These are phyloP conservation scores for Diaperis boleti DNA, from an alignment of 2,888 invertebrate genomes.

Conservation along the genomic window DNA sequence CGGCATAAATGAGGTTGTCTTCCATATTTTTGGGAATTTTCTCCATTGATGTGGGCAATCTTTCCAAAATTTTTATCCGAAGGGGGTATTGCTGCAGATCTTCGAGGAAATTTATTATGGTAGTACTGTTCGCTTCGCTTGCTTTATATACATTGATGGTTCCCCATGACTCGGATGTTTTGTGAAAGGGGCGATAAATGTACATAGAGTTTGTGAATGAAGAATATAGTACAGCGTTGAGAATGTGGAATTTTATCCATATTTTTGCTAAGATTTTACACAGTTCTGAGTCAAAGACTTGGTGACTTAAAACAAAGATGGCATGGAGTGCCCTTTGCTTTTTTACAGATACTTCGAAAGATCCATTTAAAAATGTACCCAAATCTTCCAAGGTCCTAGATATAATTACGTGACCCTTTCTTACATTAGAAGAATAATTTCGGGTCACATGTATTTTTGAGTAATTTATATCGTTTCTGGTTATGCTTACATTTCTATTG, in stretches of 20 bases:
- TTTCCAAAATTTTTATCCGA: slow-evolving; percentile 8
- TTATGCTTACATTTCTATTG: neutral
- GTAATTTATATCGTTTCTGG: slow-evolving; percentile 1
- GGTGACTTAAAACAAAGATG: slow-evolving; percentile 5
- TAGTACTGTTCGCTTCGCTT: neutral
- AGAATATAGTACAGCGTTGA: slow-evolving; percentile 13
- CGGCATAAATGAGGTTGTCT: slow-evolving; percentile 11
- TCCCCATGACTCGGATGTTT: slow-evolving; percentile 10
- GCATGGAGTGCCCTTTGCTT: slow-evolving; percentile 1
- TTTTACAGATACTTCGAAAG: neutral
- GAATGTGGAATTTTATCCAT: slow-evolving; percentile 25
- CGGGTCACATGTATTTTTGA: neutral
- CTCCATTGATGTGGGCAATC: slow-evolving; percentile 25
- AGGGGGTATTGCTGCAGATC: slow-evolving; percentile 23
- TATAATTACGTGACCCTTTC: slow-evolving; percentile 4
- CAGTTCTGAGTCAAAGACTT: neutral
- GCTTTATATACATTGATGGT: slow-evolving; percentile 11
- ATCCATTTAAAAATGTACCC: slow-evolving; percentile 10
- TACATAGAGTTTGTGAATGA: neutral
- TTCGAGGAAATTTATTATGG: slow-evolving; percentile 7
- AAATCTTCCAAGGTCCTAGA: neutral
- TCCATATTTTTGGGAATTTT: slow-evolving; percentile 21
- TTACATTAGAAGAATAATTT: neutral
- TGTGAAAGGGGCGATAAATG: slow-evolving; percentile 20
- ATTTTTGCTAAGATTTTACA: neutral